Evolutionary conservation across 2,888 invertebrate genomes (phyloP).

Genomic region (Melanotus villosus): DNA sequence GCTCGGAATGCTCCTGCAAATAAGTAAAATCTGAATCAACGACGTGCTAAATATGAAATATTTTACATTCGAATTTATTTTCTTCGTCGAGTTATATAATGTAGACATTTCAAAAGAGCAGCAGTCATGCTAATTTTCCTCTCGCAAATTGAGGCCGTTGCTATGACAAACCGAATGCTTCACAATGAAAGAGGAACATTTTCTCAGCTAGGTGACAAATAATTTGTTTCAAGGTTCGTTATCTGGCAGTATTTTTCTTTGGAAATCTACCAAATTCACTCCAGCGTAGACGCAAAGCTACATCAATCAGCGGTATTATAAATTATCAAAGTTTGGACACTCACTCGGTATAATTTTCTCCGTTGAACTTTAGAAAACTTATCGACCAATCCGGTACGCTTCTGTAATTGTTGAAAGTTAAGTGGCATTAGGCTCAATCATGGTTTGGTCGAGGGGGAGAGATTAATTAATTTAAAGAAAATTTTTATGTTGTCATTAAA

Average conservation of each 20-base stretch:
- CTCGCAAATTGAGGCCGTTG: not conserved
- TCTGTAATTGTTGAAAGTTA: slow-evolving; percentile 11
- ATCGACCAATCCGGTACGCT: not conserved
- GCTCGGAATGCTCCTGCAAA: too few species aligned
- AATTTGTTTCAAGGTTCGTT: not conserved
- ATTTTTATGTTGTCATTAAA: slow-evolving; percentile 18
- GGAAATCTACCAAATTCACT: not conserved
- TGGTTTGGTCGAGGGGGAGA: not conserved
- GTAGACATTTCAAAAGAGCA: not conserved
- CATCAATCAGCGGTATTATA: slow-evolving; percentile 15
- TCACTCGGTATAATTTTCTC: slow-evolving; percentile 18
- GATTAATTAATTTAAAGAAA: slow-evolving; percentile 25
- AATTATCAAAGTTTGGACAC: slow-evolving; percentile 15
- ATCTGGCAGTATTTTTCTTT: not conserved
- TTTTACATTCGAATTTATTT: too few species aligned
- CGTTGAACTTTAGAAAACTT: slow-evolving; percentile 11
- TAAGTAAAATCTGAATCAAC: slow-evolving; percentile 3
- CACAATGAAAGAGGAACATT: not conserved
- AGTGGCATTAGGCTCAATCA: slow-evolving; percentile 16
- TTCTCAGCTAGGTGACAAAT: slow-evolving; percentile 6
- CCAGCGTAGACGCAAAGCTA: not conserved
- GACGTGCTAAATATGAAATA: too few species aligned
- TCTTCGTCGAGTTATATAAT: too few species aligned
- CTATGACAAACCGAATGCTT: slow-evolving; percentile 5
- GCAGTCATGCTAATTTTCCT: not conserved